These are phyloP conservation scores for Erythrocercus mccallii DNA, from an alignment of 2,113 vertebrate species.

Conservation along the genomic window DNA sequence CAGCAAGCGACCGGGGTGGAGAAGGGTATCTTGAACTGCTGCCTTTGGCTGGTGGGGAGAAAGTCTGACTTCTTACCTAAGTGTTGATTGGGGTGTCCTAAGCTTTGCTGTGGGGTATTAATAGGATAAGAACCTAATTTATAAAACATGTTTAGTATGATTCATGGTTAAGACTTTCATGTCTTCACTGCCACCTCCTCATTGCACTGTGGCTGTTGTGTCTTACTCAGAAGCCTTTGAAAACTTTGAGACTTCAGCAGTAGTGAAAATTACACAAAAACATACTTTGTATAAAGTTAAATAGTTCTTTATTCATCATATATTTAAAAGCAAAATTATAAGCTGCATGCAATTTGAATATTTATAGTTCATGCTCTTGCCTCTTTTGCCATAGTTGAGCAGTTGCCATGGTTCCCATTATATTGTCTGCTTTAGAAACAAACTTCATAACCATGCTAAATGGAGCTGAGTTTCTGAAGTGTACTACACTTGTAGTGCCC, in stretches of 20 bases:
- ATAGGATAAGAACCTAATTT: neutral
- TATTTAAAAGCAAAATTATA: slow-evolving; percentile 7
- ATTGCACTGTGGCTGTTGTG: neutral
- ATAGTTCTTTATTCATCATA: neutral
- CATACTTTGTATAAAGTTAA: neutral
- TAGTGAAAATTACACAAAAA: neutral
- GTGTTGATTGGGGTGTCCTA: neutral
- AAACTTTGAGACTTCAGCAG: neutral
- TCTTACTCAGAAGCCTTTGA: neutral
- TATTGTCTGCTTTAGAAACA: neutral
- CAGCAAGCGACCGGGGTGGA: neutral
- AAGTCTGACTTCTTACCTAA: neutral
- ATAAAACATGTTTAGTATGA: neutral
- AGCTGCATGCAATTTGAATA: slow-evolving; percentile 1
- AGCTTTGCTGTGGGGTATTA: neutral
- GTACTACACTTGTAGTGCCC: neutral
- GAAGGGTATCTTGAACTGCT: neutral
- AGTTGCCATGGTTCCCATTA: slow-evolving; percentile 33
- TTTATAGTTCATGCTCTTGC: neutral
- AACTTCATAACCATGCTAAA: neutral
- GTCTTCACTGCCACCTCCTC: neutral
- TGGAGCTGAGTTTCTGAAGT: neutral
- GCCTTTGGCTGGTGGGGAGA: neutral
- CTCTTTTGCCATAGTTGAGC: neutral
- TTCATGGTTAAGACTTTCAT: neutral